Evolutionary conservation across 2,113 vertebrate genomes (phyloP), one percentile per base, ranked within the genome.

Genomic region (Osmerus eperlanus): DNA sequence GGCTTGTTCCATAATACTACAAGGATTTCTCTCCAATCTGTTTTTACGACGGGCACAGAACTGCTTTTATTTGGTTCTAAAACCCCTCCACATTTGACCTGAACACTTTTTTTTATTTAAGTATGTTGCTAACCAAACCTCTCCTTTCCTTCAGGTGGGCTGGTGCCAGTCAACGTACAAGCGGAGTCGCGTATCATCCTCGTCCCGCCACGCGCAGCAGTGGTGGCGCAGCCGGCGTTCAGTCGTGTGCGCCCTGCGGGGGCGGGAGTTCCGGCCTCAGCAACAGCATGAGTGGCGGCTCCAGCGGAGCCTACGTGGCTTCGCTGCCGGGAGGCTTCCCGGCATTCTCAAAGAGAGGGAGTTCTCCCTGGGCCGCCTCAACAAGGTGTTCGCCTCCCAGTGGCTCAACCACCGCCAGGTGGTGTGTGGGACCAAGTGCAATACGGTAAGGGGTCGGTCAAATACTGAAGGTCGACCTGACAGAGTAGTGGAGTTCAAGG

Each of bases 321-420:
- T 95, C 1, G 95, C 96, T 1, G 97, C 97, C 5, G 94, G 96
- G 62, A 92, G 95, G 52, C 93, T 99, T 67, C 97, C 97, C 1
- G 89, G 92, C 73, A 94, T 99, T 71, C 92, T 99, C 41, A 93
- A 91, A 63, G 97, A 99, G 83, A 92, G 91, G 80, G 96, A 99
- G 81, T 98, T 98, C 84, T 93, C 95, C 18, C 93, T 99, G 0
- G 97, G 96, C 66, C 91, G 94, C 15, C 95, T 99, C 54, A 99
- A 99, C 84, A 99, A 99, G 90, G 97, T 99, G 73, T 99, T 99
- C 78, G 97, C 97, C 0, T 99, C 97, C 41, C 97, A 99, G 86
- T 99, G 97, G 97, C 90, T 99, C 81, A 99, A 97, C 89, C 96
- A 99, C 78, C 93, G 94, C 11, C 97, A 99, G 87, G 97, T 99